These are phyloP conservation scores for Macrotrachela quadricornifera DNA, from an alignment of 1,140 invertebrate species.

Conservation along the genomic window DNA sequence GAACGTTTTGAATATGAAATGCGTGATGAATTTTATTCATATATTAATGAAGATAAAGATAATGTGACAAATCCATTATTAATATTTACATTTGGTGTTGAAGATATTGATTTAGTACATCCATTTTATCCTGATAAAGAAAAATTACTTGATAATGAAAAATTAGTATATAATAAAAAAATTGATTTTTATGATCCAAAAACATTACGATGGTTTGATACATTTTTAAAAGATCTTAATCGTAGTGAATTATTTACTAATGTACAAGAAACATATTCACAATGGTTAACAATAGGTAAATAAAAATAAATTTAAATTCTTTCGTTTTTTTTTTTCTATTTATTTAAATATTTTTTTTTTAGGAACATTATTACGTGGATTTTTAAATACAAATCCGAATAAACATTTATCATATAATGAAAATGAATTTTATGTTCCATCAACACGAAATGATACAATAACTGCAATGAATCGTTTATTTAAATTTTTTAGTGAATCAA, in stretches of 20 bases:
- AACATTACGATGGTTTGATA: background rate
- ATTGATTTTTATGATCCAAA: background rate
- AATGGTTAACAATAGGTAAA: background rate
- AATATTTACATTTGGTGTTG: conserved; percentile 4
- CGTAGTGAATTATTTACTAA: background rate
- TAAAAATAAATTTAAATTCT: background rate
- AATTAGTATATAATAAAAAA: background rate
- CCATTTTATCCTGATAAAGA: background rate
- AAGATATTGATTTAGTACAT: background rate
- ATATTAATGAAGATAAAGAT: conserved; percentile 1
- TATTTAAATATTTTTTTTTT: too few species aligned
- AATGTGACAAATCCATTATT: conserved; percentile 6
- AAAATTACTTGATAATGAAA: background rate
- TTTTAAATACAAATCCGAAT: too few species aligned
- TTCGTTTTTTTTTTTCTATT: too few species aligned
- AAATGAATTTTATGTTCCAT: too few species aligned
- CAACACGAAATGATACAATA: too few species aligned
- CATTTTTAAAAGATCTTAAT: background rate
- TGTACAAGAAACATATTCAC: background rate
- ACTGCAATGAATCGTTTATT: too few species aligned
- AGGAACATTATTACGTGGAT: too few species aligned
- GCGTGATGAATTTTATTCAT: background rate
- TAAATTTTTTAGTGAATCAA: too few species aligned
- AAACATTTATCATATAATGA: too few species aligned
- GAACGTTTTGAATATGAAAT: conserved; percentile 7